Percentiles rank a stretch among this genome's conserved stretches.
Evolutionary conservation across 2,888 invertebrate genomes (phyloP).

Genomic region (Cinara cedri): DNA sequence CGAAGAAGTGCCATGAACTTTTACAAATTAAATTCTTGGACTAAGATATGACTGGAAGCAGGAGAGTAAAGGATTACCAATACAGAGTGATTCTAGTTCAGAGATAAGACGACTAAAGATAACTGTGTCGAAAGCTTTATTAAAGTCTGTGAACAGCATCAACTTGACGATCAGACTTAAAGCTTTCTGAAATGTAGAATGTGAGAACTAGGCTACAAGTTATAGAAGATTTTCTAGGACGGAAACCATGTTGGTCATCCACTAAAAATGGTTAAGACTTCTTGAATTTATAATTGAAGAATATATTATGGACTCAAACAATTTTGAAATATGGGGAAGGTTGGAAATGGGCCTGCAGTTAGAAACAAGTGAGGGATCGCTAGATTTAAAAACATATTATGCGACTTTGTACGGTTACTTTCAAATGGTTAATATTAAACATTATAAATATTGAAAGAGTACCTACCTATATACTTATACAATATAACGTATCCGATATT

Average conservation of each 20-base stretch:
- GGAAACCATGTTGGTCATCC: background rate
- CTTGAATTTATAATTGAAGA: background rate
- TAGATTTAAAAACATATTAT: background rate
- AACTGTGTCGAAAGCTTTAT: slow-evolving; percentile 7
- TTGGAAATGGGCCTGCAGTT: background rate
- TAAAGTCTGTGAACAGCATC: background rate
- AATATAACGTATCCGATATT: too few species aligned
- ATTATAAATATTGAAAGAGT: too few species aligned
- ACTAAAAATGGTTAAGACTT: background rate
- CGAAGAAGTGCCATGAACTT: background rate
- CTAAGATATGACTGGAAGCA: background rate
- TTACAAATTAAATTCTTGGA: background rate
- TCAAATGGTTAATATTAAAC: too few species aligned
- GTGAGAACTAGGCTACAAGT: background rate
- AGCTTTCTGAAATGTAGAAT: background rate
- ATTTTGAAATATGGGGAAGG: background rate
- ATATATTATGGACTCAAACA: background rate
- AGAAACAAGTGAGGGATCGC: background rate
- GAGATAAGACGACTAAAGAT: background rate
- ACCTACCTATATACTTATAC: too few species aligned
- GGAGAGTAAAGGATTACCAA: background rate
- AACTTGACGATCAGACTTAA: background rate
- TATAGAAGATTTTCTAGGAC: background rate
- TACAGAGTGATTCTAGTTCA: background rate
- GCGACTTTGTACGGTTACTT: too few species aligned